Base-by-base conservation (phyloP, 1,140 invertebrate genomes). In the Lepidurus couesii region DNA sequence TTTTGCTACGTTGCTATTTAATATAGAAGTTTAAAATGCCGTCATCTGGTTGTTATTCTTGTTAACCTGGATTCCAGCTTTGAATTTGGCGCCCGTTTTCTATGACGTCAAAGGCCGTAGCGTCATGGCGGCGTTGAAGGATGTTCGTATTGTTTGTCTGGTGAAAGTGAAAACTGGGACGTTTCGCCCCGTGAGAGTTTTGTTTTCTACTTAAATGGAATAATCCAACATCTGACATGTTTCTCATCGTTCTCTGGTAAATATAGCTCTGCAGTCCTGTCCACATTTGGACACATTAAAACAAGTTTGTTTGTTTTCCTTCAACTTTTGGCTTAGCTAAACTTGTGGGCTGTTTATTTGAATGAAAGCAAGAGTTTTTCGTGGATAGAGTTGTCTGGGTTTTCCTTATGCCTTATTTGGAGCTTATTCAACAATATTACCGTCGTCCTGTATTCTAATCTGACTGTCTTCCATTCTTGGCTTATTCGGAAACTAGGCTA, bases 91-190 rank as follows among this genome's bases (percentile, higher is more conserved):
- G 53, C 53, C 5, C 16, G 10, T 47, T 47, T 16, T 47, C 5
- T 10, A 47, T 65, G 53, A 65, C 53, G 53, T 65, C 53, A 16
- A 13, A 4, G 7, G 53, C 13, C 13, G 16, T 16, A 65, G 53
- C 53, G 53, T 65, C 53, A 65, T 65, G 53, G 53, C 53, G 53
- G 53, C 53, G 53, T 65, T 65, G 53, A 13, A 21, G 21, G 53
- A 65, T 21, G 53, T 65, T 65, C 53, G 21, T 65, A 21, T 65
- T 65, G 21, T 65, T 65, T 65, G 16, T 21, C 53, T 21, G 21
- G 53, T 65, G 53, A 65, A 65, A 65, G 53, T 65, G 53, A 65
- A 65, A 65, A 65, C 53, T 65, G 53, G 53, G 53, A 65, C 53
- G 8, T 21, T 47, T 16, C 53, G 16, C 53, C n/a, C 21, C 9